Percentiles rank a stretch among this genome's conserved stretches.
Evolutionary conservation across 2,113 vertebrate genomes (phyloP).

Genomic region (Prinia subflava): DNA sequence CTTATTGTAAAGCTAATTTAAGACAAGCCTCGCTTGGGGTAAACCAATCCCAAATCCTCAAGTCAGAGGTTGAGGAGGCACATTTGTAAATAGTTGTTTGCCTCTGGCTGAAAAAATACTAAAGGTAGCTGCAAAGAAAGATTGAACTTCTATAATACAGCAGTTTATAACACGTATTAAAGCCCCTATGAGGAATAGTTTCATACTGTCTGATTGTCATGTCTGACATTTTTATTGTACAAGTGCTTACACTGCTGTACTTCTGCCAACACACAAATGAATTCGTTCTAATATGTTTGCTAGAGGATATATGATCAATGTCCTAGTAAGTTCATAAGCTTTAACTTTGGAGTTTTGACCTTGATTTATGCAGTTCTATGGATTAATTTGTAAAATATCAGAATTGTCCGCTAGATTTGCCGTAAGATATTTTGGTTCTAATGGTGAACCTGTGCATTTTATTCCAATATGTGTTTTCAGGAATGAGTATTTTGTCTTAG

Average conservation of each 20-base stretch:
- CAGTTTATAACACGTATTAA: neutral
- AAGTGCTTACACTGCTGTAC: neutral
- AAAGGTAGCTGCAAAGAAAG: neutral
- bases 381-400: neutral
- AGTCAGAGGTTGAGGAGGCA: neutral
- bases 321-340: neutral
- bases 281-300: neutral
- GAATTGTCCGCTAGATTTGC: neutral
- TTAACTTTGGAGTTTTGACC: neutral
- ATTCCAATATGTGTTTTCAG: neutral
- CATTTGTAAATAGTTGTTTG: neutral
- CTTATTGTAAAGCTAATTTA: neutral
- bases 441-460: neutral
- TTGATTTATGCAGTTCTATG: neutral
- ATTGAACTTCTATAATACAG: neutral
- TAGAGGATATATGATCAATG: neutral
- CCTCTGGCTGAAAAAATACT: neutral
- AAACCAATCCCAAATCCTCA: neutral
- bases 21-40: neutral
- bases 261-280: neutral
- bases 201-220: neutral
- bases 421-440: neutral
- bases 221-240: neutral
- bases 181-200: neutral
- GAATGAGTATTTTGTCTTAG: neutral